Evolutionary conservation across 2,888 invertebrate species (phyloP).

Genomic region (Hypercompe scribonia): DNA sequence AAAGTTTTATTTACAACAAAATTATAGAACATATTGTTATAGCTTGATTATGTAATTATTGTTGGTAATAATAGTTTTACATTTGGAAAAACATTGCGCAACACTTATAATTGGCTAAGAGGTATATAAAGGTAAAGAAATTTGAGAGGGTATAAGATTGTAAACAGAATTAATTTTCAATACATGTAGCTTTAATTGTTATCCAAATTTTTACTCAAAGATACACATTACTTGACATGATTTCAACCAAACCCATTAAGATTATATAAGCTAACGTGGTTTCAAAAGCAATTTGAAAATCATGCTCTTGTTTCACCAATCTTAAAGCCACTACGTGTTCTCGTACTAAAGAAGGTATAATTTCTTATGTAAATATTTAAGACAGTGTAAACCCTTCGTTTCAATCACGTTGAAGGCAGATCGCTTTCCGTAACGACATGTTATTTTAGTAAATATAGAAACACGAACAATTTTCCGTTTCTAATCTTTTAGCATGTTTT

Average conservation of each 20-base stretch:
- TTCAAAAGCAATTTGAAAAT: constrained; percentile 5
- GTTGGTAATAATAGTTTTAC: too few relatives aligned
- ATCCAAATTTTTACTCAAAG: background rate
- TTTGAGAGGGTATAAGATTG: too few relatives aligned
- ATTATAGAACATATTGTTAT: too few relatives aligned
- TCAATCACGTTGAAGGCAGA: constrained; percentile 35
- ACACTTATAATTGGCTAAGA: too few relatives aligned
- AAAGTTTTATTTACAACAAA: too few relatives aligned
- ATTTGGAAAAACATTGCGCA: too few relatives aligned
- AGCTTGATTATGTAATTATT: too few relatives aligned
- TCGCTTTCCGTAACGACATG: constrained; percentile 24
- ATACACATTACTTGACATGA: background rate
- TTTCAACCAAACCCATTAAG: background rate
- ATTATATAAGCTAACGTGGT: background rate
- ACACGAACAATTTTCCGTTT: constrained; percentile 26
- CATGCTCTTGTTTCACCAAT: background rate
- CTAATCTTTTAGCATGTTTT: background rate
- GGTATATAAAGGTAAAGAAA: too few relatives aligned
- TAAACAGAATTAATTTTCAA: background rate
- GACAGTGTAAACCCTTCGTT: constrained; percentile 36
- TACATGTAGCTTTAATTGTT: background rate
- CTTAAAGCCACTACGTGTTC: constrained; percentile 28
- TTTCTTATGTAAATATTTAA: constrained; percentile 63
- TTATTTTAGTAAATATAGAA: constrained; percentile 35
- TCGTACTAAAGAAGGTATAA: constrained; percentile 46